A percentile compares a stretch with the other conserved stretches of the same genome.
Evolutionary conservation across 2,113 vertebrate genomes (phyloP).

Genomic region (Tamias sibiricus): DNA sequence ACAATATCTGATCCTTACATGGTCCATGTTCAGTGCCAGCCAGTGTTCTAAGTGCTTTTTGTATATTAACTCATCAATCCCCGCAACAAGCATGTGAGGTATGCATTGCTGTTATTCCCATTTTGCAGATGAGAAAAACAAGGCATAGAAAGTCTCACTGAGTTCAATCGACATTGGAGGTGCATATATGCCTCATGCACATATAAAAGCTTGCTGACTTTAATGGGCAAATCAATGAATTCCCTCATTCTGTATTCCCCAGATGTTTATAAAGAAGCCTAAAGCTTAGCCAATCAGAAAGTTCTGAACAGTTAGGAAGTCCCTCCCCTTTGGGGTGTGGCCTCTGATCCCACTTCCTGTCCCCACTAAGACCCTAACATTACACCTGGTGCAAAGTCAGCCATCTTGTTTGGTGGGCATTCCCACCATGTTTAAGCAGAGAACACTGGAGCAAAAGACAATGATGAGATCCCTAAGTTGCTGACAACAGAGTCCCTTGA

Average conservation of each 20-base stretch:
- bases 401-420: background rate
- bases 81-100: background rate
- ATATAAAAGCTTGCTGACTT: background rate
- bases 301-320: background rate
- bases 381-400: background rate
- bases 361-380: background rate
- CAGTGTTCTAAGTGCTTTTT: background rate
- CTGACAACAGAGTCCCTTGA: background rate
- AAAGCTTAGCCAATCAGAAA: conserved; percentile 32
- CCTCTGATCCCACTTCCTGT: conserved; percentile 20
- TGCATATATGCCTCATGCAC: background rate
- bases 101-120: background rate
- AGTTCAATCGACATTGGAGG: background rate
- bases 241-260: background rate
- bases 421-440: background rate
- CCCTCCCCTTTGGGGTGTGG: background rate
- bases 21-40: background rate
- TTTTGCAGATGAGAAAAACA: conserved; percentile 35
- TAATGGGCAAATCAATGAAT: background rate
- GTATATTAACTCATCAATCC: background rate
- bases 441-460: background rate
- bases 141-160: background rate
- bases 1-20: background rate
- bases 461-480: background rate
- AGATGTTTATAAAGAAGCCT: background rate